phyloP scores from a whole-genome alignment of 2,797 vertebrate genomes.

The Ctenochaetus hawaiiensis region DNA sequence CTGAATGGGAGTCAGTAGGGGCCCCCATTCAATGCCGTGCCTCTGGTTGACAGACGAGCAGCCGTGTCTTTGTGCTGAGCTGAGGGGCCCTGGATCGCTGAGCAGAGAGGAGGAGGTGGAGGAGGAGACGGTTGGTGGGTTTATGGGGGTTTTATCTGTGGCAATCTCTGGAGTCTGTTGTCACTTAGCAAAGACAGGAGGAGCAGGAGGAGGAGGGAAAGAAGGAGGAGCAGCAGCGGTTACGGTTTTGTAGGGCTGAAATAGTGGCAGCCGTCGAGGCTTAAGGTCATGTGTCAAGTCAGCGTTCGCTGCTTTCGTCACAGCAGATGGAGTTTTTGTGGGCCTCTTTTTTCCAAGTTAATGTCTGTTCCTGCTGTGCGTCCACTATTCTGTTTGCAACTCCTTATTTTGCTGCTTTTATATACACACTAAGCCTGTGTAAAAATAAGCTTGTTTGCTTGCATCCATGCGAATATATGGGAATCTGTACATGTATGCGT shows the following conservation, averaged over 20 bases:
- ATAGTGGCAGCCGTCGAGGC: constrained; percentile 52
- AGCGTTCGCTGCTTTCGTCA: constrained; percentile 46
- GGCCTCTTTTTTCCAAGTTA: constrained; percentile 5
- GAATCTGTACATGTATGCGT: constrained; percentile 17
- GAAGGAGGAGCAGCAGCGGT: constrained; percentile 40
- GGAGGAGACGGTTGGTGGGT: constrained; percentile 60
- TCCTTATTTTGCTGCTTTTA: constrained; percentile 12
- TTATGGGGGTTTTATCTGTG: constrained; percentile 62
- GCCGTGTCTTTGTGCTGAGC: constrained; percentile 81
- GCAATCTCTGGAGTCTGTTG: constrained; percentile 64
- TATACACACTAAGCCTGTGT: not conserved
- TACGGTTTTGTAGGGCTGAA: constrained; percentile 51
- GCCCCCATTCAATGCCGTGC: constrained; percentile 62
- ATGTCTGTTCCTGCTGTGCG: constrained; percentile 3
- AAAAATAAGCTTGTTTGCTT: not conserved
- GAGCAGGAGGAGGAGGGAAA: constrained; percentile 44
- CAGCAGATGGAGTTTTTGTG: constrained; percentile 59
- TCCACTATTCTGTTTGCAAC: constrained; percentile 8
- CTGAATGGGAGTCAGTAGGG: constrained; percentile 76
- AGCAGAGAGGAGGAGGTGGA: constrained; percentile 50
- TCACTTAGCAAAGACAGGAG: constrained; percentile 61
- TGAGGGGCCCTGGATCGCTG: constrained; percentile 72
- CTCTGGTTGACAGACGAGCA: constrained; percentile 81
- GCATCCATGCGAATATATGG: constrained; percentile 14
- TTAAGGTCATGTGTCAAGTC: constrained; percentile 75